A percentile compares a stretch with the other conserved stretches of the same genome.
phyloP scores from a whole-genome alignment of 2,888 invertebrate genomes.

The Strigamia transsilvanica region DNA sequence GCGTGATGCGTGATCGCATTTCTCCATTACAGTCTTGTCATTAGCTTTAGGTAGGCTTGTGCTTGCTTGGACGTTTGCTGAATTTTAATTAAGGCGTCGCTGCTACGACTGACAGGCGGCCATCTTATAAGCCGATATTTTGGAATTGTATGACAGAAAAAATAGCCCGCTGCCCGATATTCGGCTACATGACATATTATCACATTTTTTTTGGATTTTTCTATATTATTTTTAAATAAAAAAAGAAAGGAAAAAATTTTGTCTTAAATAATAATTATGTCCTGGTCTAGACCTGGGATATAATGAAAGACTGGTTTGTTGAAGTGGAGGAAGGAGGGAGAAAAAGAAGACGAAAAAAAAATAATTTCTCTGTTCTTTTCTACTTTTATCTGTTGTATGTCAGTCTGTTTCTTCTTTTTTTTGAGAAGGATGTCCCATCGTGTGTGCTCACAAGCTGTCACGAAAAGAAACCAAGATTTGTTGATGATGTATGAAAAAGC shows the following conservation, averaged over 20 bases:
- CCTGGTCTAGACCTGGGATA: background rate
- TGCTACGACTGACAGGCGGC: background rate
- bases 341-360: background rate
- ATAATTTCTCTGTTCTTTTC: background rate
- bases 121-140: background rate
- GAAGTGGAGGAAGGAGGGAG: background rate
- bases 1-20: conserved; percentile 9
- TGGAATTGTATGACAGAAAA: background rate
- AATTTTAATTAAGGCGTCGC: conserved; percentile 4
- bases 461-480: conserved; percentile 12
- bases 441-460: conserved; percentile 32
- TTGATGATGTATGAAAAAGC: conserved; percentile 29
- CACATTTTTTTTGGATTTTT: background rate
- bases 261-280: conserved; percentile 2
- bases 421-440: background rate
- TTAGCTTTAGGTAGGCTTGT: conserved; percentile 3
- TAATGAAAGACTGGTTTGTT: conserved; percentile 10
- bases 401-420: background rate
- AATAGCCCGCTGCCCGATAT: background rate
- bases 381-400: conserved; percentile 9
- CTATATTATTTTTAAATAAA: background rate
- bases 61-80: conserved; percentile 5
- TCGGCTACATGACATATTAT: background rate
- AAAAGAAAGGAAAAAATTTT: background rate
- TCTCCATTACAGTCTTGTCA: conserved; percentile 15